These are phyloP conservation scores for Xanthia icteritia DNA, from an alignment of 2,888 invertebrate species.

Conservation along the genomic window DNA sequence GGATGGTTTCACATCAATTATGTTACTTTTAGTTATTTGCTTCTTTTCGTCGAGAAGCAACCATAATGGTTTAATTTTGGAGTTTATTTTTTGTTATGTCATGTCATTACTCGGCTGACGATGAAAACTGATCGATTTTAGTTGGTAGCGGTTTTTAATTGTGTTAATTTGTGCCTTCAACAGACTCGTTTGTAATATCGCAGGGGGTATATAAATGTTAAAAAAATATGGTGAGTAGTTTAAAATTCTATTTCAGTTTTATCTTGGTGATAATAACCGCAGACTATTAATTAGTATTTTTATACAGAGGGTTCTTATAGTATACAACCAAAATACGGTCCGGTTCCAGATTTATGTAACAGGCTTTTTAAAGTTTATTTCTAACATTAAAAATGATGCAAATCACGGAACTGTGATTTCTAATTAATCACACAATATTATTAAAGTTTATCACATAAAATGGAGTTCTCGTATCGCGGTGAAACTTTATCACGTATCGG, in stretches of 20 bases:
- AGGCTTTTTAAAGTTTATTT: too few relatives aligned
- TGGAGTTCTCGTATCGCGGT: slow-evolving; percentile 25
- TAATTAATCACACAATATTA: too few relatives aligned
- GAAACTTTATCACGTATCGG: slow-evolving; percentile 7
- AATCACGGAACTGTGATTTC: too few relatives aligned
- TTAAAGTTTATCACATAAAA: slow-evolving; percentile 26
- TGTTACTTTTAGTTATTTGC: slow-evolving; percentile 26
- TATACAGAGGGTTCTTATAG: too few relatives aligned
- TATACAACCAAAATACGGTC: too few relatives aligned
- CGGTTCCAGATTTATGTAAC: too few relatives aligned
- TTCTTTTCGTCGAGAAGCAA: slow-evolving; percentile 34
- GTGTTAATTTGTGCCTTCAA: slow-evolving; percentile 27
- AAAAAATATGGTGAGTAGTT: not conserved
- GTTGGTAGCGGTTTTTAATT: slow-evolving; percentile 35
- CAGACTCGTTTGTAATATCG: not conserved
- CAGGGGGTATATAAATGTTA: not conserved
- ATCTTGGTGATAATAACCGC: not conserved
- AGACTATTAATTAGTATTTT: not conserved
- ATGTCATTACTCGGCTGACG: slow-evolving; percentile 41
- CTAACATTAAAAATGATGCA: not conserved
- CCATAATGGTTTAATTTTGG: slow-evolving; percentile 51
- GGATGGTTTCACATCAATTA: slow-evolving; percentile 56
- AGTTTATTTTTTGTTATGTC: slow-evolving; percentile 43
- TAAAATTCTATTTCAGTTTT: not conserved
- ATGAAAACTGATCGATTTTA: slow-evolving; percentile 36